A percentile compares a stretch with the other conserved stretches of the same genome.
Evolutionary conservation across 2,888 invertebrate species (phyloP).

Genomic region (Hemicrepidius hirtus): DNA sequence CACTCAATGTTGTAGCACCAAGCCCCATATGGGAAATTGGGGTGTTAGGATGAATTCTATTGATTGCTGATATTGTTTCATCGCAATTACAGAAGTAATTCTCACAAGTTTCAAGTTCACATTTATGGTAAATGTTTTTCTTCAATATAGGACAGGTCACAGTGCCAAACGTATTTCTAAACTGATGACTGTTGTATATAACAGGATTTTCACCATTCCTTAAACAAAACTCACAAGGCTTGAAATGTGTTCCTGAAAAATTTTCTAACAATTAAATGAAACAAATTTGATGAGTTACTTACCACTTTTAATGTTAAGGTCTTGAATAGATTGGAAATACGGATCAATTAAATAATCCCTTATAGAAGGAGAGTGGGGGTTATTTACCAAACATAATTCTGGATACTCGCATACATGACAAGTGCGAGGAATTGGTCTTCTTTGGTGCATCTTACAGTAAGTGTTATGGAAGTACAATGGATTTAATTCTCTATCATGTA

Average conservation of each 20-base stretch:
- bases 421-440: background rate
- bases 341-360: background rate
- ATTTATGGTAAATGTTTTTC: background rate
- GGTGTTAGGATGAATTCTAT: background rate
- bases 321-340: background rate
- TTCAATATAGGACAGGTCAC: slow-evolving; percentile 36
- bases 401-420: slow-evolving; percentile 1
- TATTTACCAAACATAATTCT: slow-evolving; percentile 6
- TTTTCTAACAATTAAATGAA: too few species aligned
- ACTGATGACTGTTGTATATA: slow-evolving; percentile 39
- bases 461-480: background rate
- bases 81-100: background rate
- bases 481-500: too few species aligned
- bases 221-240: slow-evolving; percentile 37
- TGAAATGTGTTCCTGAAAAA: slow-evolving; percentile 2
- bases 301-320: background rate
- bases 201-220: slow-evolving; percentile 33
- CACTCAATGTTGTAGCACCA: too few species aligned
- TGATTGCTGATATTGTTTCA: background rate
- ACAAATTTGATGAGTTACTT: too few species aligned
- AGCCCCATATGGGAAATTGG: too few species aligned
- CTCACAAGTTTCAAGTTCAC: background rate
- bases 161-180: slow-evolving; percentile 19
- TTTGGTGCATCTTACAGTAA: background rate
- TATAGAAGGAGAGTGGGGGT: background rate